Evolutionary conservation across 2,888 invertebrate genomes (phyloP), one percentile per base, ranked within the genome.

Genomic region (Lapara coniferarum): DNA sequence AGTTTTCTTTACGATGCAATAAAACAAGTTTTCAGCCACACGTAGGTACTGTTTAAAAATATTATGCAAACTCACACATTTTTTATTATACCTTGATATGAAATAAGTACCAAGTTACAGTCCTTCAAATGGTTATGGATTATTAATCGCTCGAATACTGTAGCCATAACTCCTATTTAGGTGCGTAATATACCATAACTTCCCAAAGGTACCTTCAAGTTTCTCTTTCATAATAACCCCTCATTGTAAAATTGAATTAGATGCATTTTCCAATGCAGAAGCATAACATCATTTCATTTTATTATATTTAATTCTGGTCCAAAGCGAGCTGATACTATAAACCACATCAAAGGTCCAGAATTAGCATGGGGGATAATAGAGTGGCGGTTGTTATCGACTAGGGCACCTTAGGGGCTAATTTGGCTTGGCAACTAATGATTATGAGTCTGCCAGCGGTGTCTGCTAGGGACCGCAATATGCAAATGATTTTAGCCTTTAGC

Each of bases 381-480:
- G 89, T 88, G 85, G 83, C 81, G 81, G 87, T 89, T 86, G 88
- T 86, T 86, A 89, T 84, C 83, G 83, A 82, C 84, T 88, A 89
- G 85, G 86, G 85, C 85, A 92, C 93, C 92, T 92, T 89, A 92
- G 93, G 91, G 93, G 89, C 90, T 90, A 92, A 93, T 93, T 90
- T 90, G 75, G 85, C 86, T 83, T 88, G 87, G 87, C 88, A 82
- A 82, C 85, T 92, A 92, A 91, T 92, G 88, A 91, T 91, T 90
- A 91, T 90, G 88, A 90, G 87, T 81, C 82, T 84, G 82, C 81
- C 82, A 79, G 77, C 78, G 80, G 80, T 75, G 81, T 82, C 81
- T 83, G 82, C 80, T 80, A 81, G 82, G 79, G 85, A 88, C 89
- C 89, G 84, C 88, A 91, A 89, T 92, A 93, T 92, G 92, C 89